phyloP scores from a whole-genome alignment of 2,113 vertebrate genomes.

The Charina bottae region DNA sequence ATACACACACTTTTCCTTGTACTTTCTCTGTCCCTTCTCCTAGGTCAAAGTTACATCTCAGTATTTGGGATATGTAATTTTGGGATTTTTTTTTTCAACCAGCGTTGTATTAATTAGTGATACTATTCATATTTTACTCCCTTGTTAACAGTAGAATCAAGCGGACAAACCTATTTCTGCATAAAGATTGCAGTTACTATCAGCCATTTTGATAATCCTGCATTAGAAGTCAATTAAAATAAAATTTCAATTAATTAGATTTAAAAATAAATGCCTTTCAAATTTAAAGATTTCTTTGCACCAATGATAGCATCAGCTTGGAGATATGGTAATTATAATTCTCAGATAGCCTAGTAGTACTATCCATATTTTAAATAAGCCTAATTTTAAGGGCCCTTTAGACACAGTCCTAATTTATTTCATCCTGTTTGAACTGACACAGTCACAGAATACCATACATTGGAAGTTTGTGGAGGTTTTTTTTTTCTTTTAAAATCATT shows the following conservation, averaged over 20 bases:
- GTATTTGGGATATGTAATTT: not conserved
- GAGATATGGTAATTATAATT: not conserved
- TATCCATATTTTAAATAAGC: not conserved
- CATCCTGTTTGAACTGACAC: not conserved
- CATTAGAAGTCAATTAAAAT: not conserved
- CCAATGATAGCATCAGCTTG: not conserved
- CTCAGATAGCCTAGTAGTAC: not conserved
- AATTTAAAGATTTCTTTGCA: not conserved
- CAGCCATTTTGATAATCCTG: not conserved
- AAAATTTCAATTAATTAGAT: not conserved
- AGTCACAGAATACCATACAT: not conserved
- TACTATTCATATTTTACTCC: constrained; percentile 34
- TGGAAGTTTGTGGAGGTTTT: not conserved
- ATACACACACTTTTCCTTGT: not conserved
- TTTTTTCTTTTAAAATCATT: not conserved
- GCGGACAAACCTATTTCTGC: constrained; percentile 17
- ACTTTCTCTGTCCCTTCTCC: not conserved
- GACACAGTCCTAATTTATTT: not conserved
- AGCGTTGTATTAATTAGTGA: constrained; percentile 34
- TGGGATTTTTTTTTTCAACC: not conserved
- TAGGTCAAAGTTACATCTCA: not conserved
- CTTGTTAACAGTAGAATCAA: constrained; percentile 22
- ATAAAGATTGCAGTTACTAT: constrained; percentile 26
- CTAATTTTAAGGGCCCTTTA: not conserved
- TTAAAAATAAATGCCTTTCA: not conserved